Evolutionary conservation across 2,113 vertebrate species (phyloP).

Genomic region (Melanostigma gelatinosum): DNA sequence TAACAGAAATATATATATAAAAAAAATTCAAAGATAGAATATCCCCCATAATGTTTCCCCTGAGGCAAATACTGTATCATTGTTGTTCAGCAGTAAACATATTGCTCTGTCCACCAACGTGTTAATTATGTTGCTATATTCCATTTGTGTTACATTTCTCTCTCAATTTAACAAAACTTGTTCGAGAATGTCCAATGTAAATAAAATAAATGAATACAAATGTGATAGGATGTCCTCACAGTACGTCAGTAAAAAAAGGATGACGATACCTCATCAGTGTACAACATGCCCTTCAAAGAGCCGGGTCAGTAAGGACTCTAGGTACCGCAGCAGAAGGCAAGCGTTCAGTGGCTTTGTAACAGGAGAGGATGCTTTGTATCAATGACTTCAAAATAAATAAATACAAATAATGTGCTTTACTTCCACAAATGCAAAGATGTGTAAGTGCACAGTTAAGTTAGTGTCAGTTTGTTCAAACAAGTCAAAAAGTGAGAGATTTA

Average conservation of each 20-base stretch:
- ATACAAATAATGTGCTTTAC: conserved; percentile 1
- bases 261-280: neutral
- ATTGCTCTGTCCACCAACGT: neutral
- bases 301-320: neutral
- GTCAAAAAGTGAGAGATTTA: neutral
- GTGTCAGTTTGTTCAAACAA: neutral
- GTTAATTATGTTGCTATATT: neutral
- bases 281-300: neutral
- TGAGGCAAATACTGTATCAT: neutral
- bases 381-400: neutral
- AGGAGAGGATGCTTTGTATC: neutral
- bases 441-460: neutral
- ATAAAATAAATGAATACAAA: conserved; percentile 4
- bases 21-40: neutral
- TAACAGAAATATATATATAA: neutral
- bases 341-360: neutral
- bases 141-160: neutral
- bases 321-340: neutral
- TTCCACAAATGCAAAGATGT: neutral
- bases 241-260: neutral
- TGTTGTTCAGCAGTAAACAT: conserved; percentile 1
- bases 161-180: neutral
- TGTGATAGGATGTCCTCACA: neutral
- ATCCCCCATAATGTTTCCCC: neutral
- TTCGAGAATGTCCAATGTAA: neutral